Base-by-base conservation (phyloP, 1,140 invertebrate species). In the Oedothorax gibbosus region DNA sequence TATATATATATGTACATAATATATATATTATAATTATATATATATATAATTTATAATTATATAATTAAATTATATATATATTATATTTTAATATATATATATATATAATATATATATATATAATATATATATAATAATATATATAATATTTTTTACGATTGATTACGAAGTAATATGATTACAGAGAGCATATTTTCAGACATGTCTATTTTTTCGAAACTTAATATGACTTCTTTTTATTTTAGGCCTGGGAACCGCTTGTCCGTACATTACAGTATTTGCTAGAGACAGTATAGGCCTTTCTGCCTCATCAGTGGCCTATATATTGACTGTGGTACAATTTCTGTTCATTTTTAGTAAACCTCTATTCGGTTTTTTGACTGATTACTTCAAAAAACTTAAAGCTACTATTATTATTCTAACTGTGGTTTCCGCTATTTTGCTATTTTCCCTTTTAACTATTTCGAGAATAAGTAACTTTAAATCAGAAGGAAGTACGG, bases 301-400 rank as follows among this genome's bases (percentile, higher is more conserved):
- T 15, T 66, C 64, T 68, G 77, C 77, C 3, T 56, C 64, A 11
- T 56, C 51, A 14, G 54, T 68, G 10, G 65, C 64, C 7, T 14
- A 51, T 5, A 21, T 68, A 14, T 21, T 79, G 18, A 20, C 53
- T 14, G 20, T 49, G 11, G 7, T 20, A 20, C 77, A 79, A 5
- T 68, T 79, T 20, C n/a, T 68, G 1, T 56, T 14, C 8, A 35
- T 68, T 10, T 56, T 79, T 10, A 64, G 51, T 15, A 79, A 79
- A 18, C 77, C 77, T 12, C 12, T 21, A 10, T 49, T 79, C 0
- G 77, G 64, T 9, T 68, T 21, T 20, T 18, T 79, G n/a, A 56
- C 53, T 0, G 77, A 79, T 56, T 79, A 79, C 53, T 79, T 79
- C 20, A 79, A 79, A 14, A 66, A 68, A 21, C n/a, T 79, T 12